Percentiles rank a stretch among this genome's conserved stretches.
Conservation (phyloP, 2,888 invertebrate genomes). For the Rotaria sp. region DNA sequence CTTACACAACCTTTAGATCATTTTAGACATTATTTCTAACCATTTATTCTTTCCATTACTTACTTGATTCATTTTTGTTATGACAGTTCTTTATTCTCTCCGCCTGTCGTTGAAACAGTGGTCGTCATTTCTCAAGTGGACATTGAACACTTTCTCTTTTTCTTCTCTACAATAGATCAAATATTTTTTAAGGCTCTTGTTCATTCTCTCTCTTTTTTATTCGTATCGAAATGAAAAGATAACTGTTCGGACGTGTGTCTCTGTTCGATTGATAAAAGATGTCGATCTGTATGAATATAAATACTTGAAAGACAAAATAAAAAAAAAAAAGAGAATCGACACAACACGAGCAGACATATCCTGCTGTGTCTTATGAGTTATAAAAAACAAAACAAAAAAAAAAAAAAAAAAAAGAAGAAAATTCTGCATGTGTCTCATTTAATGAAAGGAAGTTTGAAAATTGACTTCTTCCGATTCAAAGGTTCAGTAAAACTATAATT, state of each 20-base stretch:
- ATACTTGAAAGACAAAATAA: background rate
- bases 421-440: background rate
- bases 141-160: too few relatives aligned
- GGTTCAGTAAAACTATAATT: too few relatives aligned
- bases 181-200: background rate
- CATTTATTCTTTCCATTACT: background rate
- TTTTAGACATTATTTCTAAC: background rate
- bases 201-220: background rate
- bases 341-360: background rate
- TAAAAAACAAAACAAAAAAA: background rate
- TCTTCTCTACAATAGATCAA: background rate
- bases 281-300: background rate
- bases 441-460: constrained; percentile 9
- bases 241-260: background rate
- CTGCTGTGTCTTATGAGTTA: background rate
- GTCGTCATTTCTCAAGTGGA: too few relatives aligned
- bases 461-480: background rate
- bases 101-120: background rate
- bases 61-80: background rate
- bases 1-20: background rate
- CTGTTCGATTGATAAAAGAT: background rate
- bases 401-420: background rate
- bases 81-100: constrained; percentile 1
- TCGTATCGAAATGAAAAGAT: background rate
- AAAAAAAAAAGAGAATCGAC: background rate